phyloP scores from a whole-genome alignment of 2,113 vertebrate species.

The Chamaetylas fuelleborni region DNA sequence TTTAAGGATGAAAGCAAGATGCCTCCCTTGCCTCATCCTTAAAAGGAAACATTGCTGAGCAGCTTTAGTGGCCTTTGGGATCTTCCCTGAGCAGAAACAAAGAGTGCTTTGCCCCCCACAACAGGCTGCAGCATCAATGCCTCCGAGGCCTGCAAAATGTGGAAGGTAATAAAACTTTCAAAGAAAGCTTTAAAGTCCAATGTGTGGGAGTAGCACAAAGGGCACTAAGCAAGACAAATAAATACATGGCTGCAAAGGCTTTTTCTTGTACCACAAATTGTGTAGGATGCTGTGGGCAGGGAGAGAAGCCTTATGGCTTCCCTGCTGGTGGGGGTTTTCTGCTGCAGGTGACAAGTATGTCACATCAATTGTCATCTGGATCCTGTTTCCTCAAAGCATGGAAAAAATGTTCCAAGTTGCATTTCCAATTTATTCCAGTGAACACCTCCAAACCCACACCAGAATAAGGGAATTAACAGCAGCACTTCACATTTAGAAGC shows the following conservation, averaged over 20 bases:
- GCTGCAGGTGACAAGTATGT: not conserved
- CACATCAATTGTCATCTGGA: not conserved
- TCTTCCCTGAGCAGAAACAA: not conserved
- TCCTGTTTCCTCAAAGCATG: not conserved
- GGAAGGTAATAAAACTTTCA: slow-evolving; percentile 18
- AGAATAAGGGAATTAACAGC: not conserved
- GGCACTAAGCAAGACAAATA: slow-evolving; percentile 8
- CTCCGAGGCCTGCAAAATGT: not conserved
- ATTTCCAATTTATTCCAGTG: not conserved
- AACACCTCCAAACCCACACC: not conserved
- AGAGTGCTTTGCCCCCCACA: not conserved
- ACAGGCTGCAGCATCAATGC: not conserved
- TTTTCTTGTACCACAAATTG: not conserved
- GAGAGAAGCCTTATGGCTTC: not conserved
- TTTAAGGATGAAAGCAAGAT: slow-evolving; percentile 23
- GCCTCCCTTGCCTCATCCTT: not conserved
- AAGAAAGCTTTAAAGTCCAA: slow-evolving; percentile 37
- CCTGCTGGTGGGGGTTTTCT: not conserved
- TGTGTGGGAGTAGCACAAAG: slow-evolving; percentile 20
- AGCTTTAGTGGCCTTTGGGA: not conserved
- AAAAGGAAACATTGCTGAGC: slow-evolving; percentile 9
- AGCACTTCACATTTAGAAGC: not conserved
- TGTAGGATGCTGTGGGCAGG: fast-evolving
- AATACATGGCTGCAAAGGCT: not conserved
- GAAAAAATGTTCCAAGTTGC: not conserved